Evolutionary conservation across 2,797 vertebrate genomes (phyloP).

Genomic region (Picus viridis): DNA sequence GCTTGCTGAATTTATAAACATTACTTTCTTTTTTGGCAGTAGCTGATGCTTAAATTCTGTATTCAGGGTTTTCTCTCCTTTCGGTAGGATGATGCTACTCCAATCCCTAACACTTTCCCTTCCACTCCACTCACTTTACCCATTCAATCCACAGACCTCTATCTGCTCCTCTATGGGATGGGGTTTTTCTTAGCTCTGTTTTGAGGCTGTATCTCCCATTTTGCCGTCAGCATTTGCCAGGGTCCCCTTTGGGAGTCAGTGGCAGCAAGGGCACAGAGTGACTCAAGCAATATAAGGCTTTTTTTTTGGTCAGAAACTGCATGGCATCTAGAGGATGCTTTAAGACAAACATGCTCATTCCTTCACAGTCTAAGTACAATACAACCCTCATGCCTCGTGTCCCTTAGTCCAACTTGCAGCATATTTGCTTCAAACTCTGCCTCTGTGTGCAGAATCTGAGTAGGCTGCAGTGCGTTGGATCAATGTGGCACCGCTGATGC

Average conservation of each 20-base stretch:
- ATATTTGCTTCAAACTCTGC: background rate
- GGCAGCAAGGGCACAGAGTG: accelerated
- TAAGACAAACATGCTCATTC: background rate
- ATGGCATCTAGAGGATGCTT: background rate
- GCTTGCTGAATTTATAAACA: background rate
- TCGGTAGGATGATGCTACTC: background rate
- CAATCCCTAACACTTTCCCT: background rate
- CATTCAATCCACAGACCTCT: background rate
- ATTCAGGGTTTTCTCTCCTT: background rate
- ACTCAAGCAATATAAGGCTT: background rate
- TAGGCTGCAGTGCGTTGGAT: background rate
- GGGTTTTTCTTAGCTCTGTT: background rate
- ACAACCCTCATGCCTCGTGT: background rate
- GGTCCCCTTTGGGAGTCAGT: background rate
- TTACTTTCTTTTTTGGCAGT: background rate
- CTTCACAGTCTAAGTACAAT: accelerated
- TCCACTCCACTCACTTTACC: background rate
- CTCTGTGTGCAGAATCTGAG: accelerated
- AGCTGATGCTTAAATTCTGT: accelerated
- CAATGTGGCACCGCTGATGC: accelerated
- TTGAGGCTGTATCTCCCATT: background rate
- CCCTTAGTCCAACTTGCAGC: background rate
- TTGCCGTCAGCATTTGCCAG: background rate
- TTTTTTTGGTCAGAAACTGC: background rate
- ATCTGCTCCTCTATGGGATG: background rate